Evolutionary conservation across 2,888 invertebrate species (phyloP).

Genomic region (Tanypteryx hageni): DNA sequence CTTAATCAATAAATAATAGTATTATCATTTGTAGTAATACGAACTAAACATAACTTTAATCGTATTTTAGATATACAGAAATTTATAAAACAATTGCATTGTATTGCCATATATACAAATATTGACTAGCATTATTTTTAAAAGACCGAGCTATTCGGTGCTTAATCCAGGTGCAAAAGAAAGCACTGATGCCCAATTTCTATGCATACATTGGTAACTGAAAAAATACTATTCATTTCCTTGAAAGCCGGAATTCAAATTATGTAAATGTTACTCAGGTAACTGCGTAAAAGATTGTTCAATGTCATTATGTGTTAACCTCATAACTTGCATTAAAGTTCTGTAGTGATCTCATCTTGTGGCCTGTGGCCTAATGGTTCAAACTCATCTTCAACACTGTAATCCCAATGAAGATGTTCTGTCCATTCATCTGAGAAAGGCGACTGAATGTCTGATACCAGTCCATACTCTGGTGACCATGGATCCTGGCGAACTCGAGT

Average conservation of each 20-base stretch:
- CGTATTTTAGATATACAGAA: slow-evolving; percentile 47
- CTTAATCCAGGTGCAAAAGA: not conserved
- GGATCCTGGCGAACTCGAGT: slow-evolving; percentile 2
- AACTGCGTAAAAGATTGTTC: slow-evolving; percentile 15
- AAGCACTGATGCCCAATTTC: slow-evolving; percentile 31
- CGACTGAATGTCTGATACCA: slow-evolving; percentile 4
- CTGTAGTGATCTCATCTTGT: slow-evolving; percentile 92
- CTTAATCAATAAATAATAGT: not conserved
- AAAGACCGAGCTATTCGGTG: slow-evolving; percentile 32
- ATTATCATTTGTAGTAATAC: not conserved
- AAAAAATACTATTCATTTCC: slow-evolving; percentile 40
- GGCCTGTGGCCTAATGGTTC: slow-evolving; percentile 90
- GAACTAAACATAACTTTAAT: slow-evolving; percentile 46
- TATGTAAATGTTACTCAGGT: slow-evolving; percentile 46
- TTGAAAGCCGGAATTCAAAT: not conserved
- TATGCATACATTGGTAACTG: slow-evolving; percentile 45
- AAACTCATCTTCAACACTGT: slow-evolving; percentile 84
- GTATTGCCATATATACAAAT: slow-evolving; percentile 49
- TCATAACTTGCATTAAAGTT: slow-evolving; percentile 78
- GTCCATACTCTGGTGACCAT: slow-evolving; percentile 6
- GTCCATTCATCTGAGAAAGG: slow-evolving; percentile 47
- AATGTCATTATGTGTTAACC: not conserved
- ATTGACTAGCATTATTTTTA: slow-evolving; percentile 53
- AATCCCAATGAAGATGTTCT: slow-evolving; percentile 70
- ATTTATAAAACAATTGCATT: slow-evolving; percentile 39